Percentiles rank a stretch among this genome's conserved stretches.
Conservation (phyloP, 2,888 invertebrate species). For the Leucoma salicis region DNA sequence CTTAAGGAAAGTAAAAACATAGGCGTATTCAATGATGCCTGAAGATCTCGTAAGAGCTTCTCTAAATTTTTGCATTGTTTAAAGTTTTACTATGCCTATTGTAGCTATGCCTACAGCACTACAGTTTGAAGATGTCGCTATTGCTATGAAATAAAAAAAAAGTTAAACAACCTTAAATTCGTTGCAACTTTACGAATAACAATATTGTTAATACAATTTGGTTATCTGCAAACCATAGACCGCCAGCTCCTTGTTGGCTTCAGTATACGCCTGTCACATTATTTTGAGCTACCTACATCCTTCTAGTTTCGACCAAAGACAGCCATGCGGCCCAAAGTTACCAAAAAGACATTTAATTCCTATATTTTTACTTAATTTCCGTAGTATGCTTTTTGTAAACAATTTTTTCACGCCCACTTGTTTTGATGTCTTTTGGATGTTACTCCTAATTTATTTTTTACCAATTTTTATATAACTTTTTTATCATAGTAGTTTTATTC, state of each 20-base stretch:
- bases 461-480: constrained; percentile 65
- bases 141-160: no score
- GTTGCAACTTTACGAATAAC: no score
- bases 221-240: constrained; percentile 4
- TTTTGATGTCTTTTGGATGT: constrained; percentile 72
- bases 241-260: constrained; percentile 27
- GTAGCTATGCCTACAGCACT: no score
- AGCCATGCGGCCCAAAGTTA: constrained; percentile 60
- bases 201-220: no score
- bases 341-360: constrained; percentile 72
- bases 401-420: constrained; percentile 51
- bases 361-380: constrained; percentile 56
- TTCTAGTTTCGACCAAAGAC: constrained; percentile 63
- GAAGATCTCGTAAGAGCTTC: no score
- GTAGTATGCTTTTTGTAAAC: constrained; percentile 49
- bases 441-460: constrained; percentile 74
- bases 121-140: no score
- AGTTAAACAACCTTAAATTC: no score
- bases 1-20: no score
- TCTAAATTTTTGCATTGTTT: no score
- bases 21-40: no score
- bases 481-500: constrained; percentile 50
- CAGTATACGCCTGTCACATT: constrained; percentile 24
- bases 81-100: no score
- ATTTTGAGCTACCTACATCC: constrained; percentile 46